Base-by-base conservation (phyloP, 2,113 vertebrate genomes). In the Vombatus ursinus region DNA sequence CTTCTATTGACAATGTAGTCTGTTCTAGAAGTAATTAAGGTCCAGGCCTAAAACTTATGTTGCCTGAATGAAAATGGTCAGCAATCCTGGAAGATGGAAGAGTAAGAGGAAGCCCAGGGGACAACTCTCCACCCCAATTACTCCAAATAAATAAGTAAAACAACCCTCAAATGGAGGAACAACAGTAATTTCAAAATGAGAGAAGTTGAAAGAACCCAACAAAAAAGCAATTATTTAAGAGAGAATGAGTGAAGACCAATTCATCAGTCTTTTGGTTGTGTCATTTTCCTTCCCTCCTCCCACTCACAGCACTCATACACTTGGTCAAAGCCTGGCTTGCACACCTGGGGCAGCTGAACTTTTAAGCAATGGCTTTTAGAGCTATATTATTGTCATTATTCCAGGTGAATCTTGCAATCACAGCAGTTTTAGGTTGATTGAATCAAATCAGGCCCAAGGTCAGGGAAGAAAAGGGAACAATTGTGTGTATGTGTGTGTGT, bases 21-120 rank as follows among this genome's bases (percentile, higher is more conserved):
- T 95, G 95, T 95, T 94, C 50, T 57, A 91, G 90, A 84, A 44
- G 90, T 77, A 97, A 96, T 93, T 94, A 96, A 93, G 95, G 3
- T 51, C 92, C 84, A 47, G 49, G 22, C 92, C 57, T 96, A 92
- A 95, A 57, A 90, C 90, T 44, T 84, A 84, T 23, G 96, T n/a
- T 95, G 52, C 89, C 91, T 16, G 95, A 93, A 96, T 77, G 92
- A 92, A 26, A 48, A 37, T 84, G 28, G 22, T 95, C 37, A 2
- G 16, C 19, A 84, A 44, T 44, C 37, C n/a, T 84, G 37, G n/a
- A 84, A 44, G 68, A 44, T 44, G 68, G n/a, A 84, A 14, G 37
- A n/a, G 4, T 19, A 37, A 77, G 37, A 68, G 12, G 14, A 68
- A 68, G 31, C 31, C 68, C 6, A 3, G 54, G 54, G 5, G 3